Evolutionary conservation across 2,797 vertebrate genomes (phyloP).

Genomic region (Falco novaeseelandiae): DNA sequence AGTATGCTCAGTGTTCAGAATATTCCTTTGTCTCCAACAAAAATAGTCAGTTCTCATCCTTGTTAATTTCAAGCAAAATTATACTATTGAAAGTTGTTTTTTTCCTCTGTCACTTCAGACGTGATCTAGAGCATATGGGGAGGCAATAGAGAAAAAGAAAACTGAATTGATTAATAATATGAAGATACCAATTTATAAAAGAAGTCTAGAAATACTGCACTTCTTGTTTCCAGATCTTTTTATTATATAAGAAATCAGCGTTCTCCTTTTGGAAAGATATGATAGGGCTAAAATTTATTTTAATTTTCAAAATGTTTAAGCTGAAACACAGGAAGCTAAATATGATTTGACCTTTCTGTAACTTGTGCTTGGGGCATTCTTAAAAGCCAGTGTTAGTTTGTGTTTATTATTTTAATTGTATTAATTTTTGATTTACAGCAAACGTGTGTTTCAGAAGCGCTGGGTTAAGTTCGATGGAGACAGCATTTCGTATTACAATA

Average conservation of each 20-base stretch:
- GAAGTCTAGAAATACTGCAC: neutral
- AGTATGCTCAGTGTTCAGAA: neutral
- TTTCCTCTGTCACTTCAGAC: neutral
- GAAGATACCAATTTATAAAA: neutral
- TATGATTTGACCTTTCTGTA: neutral
- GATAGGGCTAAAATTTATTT: neutral
- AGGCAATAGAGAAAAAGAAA: neutral
- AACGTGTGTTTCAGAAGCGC: conserved; percentile 90
- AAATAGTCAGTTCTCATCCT: neutral
- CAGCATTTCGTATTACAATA: conserved; percentile 91
- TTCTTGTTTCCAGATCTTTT: neutral
- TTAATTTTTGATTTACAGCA: conserved; percentile 78
- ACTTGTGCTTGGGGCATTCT: neutral
- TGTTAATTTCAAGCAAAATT: neutral
- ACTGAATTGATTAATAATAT: neutral
- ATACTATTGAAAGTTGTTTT: neutral
- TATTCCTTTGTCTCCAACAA: neutral
- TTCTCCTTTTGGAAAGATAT: neutral
- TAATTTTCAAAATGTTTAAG: neutral
- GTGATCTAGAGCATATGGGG: neutral
- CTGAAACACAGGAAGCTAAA: neutral
- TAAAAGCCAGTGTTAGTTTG: neutral
- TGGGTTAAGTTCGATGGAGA: conserved; percentile 95
- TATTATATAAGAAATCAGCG: neutral
- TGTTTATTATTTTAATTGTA: neutral